Evolutionary conservation across 2,797 vertebrate species (phyloP).

Genomic region (Pelobates cultripes): DNA sequence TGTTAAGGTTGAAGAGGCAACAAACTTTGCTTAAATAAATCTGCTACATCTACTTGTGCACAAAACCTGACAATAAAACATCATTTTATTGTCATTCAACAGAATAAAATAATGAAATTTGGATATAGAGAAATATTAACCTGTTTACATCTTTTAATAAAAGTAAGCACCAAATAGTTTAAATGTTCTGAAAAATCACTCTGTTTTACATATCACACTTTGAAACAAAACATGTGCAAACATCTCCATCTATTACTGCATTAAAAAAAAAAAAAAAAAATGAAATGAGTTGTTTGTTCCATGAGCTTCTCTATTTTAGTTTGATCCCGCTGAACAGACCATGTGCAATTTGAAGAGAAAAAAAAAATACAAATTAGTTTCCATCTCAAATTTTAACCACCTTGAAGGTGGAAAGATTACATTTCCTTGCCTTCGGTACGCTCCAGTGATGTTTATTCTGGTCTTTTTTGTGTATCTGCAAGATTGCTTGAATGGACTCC

Average conservation of each 20-base stretch:
- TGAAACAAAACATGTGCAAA: background rate
- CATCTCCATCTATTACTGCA: background rate
- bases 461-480: constrained; percentile 69
- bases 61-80: too few species aligned
- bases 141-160: background rate
- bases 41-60: too few species aligned
- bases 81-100: too few species aligned
- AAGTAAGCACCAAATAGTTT: background rate
- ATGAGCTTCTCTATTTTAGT: constrained; percentile 46
- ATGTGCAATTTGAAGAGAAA: constrained; percentile 58
- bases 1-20: too few species aligned
- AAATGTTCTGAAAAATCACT: background rate
- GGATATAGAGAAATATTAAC: too few species aligned
- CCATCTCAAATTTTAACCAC: constrained; percentile 75
- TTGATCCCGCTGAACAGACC: constrained; percentile 44
- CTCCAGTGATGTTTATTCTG: constrained; percentile 68
- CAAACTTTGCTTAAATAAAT: too few species aligned
- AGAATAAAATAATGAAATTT: too few species aligned
- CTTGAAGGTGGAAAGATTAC: constrained; percentile 71
- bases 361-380: constrained; percentile 68
- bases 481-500: constrained; percentile 67
- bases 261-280: background rate
- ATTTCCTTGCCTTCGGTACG: constrained; percentile 75
- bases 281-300: constrained; percentile 41
- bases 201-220: background rate